Evolutionary conservation across 2,113 vertebrate genomes (phyloP).

Genomic region (Callaeas wilsoni): DNA sequence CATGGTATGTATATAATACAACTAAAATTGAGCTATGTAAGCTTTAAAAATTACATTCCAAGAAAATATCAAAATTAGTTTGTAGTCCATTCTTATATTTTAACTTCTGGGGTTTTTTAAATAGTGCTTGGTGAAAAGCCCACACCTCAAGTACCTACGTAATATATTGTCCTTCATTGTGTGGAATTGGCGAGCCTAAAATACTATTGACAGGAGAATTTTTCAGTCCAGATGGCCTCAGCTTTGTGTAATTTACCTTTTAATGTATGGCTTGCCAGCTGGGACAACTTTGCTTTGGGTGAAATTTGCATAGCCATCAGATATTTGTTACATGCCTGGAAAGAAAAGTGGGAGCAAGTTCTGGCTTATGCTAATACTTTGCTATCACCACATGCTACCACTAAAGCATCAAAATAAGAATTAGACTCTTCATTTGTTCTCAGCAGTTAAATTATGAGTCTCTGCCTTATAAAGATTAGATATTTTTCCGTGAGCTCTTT

Average conservation of each 20-base stretch:
- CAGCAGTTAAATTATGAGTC: neutral
- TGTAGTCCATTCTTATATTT: neutral
- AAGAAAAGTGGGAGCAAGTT: constrained; percentile 56
- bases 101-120: neutral
- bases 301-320: constrained; percentile 55
- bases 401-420: constrained; percentile 24
- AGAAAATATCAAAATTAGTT: neutral
- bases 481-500: constrained; percentile 32
- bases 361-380: constrained; percentile 34
- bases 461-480: constrained; percentile 41
- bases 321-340: constrained; percentile 59
- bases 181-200: constrained; percentile 24
- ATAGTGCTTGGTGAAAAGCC: neutral
- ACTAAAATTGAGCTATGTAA: neutral
- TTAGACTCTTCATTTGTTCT: constrained; percentile 40
- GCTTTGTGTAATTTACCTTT: constrained; percentile 57
- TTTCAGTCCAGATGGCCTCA: constrained; percentile 38
- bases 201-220: constrained; percentile 1
- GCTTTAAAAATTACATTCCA: neutral
- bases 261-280: constrained; percentile 61
- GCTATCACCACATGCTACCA: constrained; percentile 23
- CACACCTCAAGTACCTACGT: neutral
- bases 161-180: neutral
- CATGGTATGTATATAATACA: neutral
- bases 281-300: constrained; percentile 53